A percentile compares a stretch with the other conserved stretches of the same genome.
Evolutionary conservation across 2,797 vertebrate species (phyloP).

Genomic region (Antennarius maculatus): DNA sequence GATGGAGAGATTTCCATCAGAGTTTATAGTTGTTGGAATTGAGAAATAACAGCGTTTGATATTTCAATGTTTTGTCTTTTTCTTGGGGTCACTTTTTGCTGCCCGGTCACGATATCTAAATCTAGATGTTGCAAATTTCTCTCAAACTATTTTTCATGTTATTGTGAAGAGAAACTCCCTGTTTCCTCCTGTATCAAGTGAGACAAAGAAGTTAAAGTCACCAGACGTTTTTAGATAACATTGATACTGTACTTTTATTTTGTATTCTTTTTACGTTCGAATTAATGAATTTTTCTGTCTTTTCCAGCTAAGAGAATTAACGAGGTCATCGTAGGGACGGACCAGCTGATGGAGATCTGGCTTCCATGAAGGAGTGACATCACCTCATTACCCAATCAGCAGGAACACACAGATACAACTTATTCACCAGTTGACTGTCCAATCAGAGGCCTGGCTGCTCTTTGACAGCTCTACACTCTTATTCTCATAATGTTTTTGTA

Average conservation of each 20-base stretch:
- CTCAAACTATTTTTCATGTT: too few species aligned
- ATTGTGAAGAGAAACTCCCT: too few species aligned
- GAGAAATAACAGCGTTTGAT: too few species aligned
- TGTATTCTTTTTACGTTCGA: neutral
- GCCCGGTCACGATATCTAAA: too few species aligned
- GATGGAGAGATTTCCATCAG: too few species aligned
- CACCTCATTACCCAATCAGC: conserved; percentile 41
- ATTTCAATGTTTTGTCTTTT: too few species aligned
- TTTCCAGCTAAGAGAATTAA: conserved; percentile 91
- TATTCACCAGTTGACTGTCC: conserved; percentile 27
- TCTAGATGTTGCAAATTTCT: too few species aligned
- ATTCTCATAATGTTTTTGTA: conserved; percentile 52
- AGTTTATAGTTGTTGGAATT: too few species aligned
- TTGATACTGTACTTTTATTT: neutral
- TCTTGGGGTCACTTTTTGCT: too few species aligned
- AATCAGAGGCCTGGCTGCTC: conserved; percentile 29
- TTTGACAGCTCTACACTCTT: conserved; percentile 9
- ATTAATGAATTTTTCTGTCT: conserved; percentile 30
- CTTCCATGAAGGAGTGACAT: conserved; percentile 9
- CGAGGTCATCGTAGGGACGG: conserved; percentile 95
- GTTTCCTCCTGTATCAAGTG: too few species aligned
- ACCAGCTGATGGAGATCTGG: conserved; percentile 99
- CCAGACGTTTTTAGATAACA: neutral
- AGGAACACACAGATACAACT: conserved; percentile 31
- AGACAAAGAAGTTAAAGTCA: too few species aligned